A percentile compares a stretch with the other conserved stretches of the same genome.
Evolutionary conservation across 2,888 invertebrate genomes (phyloP).

Genomic region (Neoascia interrupta): DNA sequence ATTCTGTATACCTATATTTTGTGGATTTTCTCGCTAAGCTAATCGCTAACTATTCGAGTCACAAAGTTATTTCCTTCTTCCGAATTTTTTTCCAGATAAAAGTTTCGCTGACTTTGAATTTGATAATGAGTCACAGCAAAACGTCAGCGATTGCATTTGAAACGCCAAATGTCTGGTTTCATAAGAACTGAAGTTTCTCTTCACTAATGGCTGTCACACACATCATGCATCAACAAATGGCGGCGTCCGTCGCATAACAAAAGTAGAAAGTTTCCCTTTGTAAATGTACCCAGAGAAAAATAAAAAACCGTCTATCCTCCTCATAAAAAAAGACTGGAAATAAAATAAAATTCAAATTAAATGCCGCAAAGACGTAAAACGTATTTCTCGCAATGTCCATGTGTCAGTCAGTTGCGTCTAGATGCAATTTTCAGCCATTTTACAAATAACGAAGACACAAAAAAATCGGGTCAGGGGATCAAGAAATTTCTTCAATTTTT

Average conservation of each 20-base stretch:
- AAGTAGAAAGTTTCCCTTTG: conserved; percentile 57
- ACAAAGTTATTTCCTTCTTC: too few relatives aligned
- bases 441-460: conserved; percentile 10
- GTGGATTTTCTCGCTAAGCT: too few relatives aligned
- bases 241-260: too few relatives aligned
- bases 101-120: too few relatives aligned
- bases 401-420: conserved; percentile 39
- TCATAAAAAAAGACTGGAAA: conserved; percentile 9
- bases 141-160: too few relatives aligned
- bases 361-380: conserved; percentile 51
- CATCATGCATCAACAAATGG: too few relatives aligned
- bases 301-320: conserved; percentile 6
- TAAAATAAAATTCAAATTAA: conserved; percentile 65
- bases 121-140: too few relatives aligned
- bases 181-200: too few relatives aligned
- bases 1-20: too few relatives aligned
- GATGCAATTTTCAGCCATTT: conserved; percentile 59
- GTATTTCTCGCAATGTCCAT: not conserved
- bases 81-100: too few relatives aligned
- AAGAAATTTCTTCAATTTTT: conserved; percentile 68
- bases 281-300: conserved; percentile 7
- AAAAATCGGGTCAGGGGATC: conserved; percentile 67
- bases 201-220: not conserved
- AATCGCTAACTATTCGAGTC: too few relatives aligned
- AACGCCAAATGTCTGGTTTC: too few relatives aligned